These are phyloP conservation scores for Anarsia innoxiella DNA, from an alignment of 2,888 invertebrate genomes.

Conservation along the genomic window DNA sequence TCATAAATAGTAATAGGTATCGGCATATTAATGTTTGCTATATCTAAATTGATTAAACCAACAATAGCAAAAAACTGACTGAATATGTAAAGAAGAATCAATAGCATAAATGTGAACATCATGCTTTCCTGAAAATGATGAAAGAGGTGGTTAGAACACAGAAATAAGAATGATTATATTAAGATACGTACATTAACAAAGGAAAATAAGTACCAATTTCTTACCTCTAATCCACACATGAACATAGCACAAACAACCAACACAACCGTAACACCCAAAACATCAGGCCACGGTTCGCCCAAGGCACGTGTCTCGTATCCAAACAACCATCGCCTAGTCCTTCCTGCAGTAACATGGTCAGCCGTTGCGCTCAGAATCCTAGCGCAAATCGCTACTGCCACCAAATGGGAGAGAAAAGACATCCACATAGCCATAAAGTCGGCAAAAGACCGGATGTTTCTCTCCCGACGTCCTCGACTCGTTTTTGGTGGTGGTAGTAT, in stretches of 20 bases:
- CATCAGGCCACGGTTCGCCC: conserved; percentile 79
- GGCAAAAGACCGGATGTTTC: conserved; percentile 67
- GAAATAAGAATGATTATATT: not conserved
- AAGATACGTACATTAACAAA: too few species aligned
- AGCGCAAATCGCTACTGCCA: conserved; percentile 77
- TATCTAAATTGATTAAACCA: conserved; percentile 62
- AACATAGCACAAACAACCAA: conserved; percentile 77
- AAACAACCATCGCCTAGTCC: conserved; percentile 76
- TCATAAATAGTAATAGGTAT: conserved; percentile 62
- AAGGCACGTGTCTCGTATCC: conserved; percentile 74
- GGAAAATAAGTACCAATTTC: not conserved
- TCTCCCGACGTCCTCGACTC: conserved; percentile 50
- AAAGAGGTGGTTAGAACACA: not conserved
- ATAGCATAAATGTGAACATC: conserved; percentile 63
- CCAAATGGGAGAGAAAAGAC: conserved; percentile 73
- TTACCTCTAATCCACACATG: conserved; percentile 76
- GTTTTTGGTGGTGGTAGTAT: conserved; percentile 57
- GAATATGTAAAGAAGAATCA: conserved; percentile 59
- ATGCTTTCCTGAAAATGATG: conserved; percentile 60
- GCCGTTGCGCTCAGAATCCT: conserved; percentile 77
- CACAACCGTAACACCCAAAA: conserved; percentile 76
- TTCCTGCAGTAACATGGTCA: conserved; percentile 76
- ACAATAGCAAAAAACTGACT: conserved; percentile 67
- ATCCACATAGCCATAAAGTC: conserved; percentile 78
- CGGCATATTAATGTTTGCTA: conserved; percentile 60